Conservation (phyloP, 2,888 invertebrate species). For the Heliconius ismenius region DNA sequence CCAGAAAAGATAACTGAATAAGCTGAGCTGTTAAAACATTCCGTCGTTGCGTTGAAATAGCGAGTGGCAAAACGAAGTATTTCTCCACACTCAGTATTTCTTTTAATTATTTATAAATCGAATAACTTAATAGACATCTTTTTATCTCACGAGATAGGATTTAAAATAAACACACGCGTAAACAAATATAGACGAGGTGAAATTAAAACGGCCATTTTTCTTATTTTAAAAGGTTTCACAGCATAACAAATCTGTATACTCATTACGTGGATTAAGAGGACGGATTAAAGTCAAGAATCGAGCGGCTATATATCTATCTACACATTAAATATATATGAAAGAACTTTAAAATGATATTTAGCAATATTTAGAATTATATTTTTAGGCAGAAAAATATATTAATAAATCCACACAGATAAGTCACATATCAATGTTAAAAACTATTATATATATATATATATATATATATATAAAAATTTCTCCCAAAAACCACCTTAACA, state of each 20-base stretch:
- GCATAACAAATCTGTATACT: conserved; percentile 21
- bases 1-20: too few relatives aligned
- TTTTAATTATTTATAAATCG: neutral
- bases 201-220: conserved; percentile 3
- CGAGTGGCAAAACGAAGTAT: neutral
- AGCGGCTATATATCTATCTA: neutral
- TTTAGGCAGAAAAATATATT: too few relatives aligned
- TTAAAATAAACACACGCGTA: neutral
- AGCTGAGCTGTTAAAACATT: too few relatives aligned
- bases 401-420: too few relatives aligned
- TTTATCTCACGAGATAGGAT: neutral
- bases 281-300: conserved; percentile 11
- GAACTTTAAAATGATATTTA: neutral
- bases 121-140: neutral
- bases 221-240: conserved; percentile 21
- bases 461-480: too few relatives aligned
- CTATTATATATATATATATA: too few relatives aligned
- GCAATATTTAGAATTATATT: too few relatives aligned
- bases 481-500: too few relatives aligned
- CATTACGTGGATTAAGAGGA: conserved; percentile 10
- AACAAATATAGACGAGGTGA: neutral
- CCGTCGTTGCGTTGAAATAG: neutral
- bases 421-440: too few relatives aligned
- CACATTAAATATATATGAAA: neutral
- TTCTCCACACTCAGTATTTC: neutral